These are phyloP conservation scores for Limanda limanda DNA, from an alignment of 2,113 vertebrate genomes.

Conservation along the genomic window DNA sequence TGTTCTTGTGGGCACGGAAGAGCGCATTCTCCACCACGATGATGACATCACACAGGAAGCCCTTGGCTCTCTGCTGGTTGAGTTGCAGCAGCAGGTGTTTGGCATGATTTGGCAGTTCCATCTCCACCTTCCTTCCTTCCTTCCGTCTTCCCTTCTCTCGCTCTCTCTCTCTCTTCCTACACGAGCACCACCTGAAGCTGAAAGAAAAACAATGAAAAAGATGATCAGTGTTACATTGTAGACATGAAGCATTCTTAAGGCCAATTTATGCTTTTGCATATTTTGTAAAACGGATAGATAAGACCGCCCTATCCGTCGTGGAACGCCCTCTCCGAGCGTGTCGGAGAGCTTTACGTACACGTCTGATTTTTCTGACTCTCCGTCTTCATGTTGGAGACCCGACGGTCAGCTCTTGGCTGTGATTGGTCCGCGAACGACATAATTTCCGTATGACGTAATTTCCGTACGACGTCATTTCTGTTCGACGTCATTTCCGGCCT, in stretches of 20 bases:
- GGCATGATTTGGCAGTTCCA: constrained; percentile 99
- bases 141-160: constrained; percentile 44
- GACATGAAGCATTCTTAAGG: neutral
- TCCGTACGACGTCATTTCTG: too few relatives aligned
- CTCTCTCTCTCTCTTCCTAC: constrained; percentile 84
- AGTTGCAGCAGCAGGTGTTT: constrained; percentile 99
- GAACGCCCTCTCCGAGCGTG: too few relatives aligned
- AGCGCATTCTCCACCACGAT: constrained; percentile 99
- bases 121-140: constrained; percentile 88
- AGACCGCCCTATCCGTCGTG: too few relatives aligned
- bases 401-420: too few relatives aligned
- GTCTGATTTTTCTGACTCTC: too few relatives aligned
- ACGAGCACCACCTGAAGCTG: constrained; percentile 87
- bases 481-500: too few relatives aligned
- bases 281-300: too few relatives aligned
- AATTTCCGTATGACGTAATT: too few relatives aligned
- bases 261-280: too few relatives aligned
- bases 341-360: too few relatives aligned
- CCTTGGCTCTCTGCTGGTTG: constrained; percentile 99
- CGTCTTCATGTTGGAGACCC: too few relatives aligned
- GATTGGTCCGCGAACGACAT: too few relatives aligned
- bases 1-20: constrained; percentile 98
- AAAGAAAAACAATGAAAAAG: constrained; percentile 39
- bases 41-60: constrained; percentile 98
- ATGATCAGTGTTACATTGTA: constrained; percentile 9